Percentiles rank a stretch among this genome's conserved stretches.
Evolutionary conservation across 2,888 invertebrate species (phyloP).

Genomic region (Caenorhabditis sp.): DNA sequence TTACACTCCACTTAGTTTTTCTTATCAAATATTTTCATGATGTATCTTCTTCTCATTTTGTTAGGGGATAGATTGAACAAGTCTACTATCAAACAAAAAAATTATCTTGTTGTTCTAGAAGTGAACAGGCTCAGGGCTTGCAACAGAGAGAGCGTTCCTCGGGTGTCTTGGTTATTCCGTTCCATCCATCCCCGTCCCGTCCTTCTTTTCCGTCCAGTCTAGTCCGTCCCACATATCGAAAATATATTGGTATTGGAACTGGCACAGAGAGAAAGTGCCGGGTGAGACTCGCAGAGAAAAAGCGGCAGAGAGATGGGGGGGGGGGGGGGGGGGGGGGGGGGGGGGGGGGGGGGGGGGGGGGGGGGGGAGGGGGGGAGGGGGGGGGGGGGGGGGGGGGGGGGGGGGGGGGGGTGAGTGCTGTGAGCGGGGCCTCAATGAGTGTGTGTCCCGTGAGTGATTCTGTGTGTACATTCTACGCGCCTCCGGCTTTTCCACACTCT

Average conservation of each 20-base stretch:
- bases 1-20: not conserved
- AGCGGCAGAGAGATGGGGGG: too few species aligned
- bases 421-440: constrained; percentile 31
- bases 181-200: constrained; percentile 20
- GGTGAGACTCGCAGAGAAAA: constrained; percentile 13
- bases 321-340: too few species aligned
- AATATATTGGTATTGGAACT: constrained; percentile 60
- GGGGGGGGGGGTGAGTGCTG: constrained; percentile 35
- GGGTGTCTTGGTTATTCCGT: too few species aligned
- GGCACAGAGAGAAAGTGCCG: constrained; percentile 16
- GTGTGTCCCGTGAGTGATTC: constrained; percentile 26
- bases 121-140: too few species aligned
- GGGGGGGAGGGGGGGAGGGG: too few species aligned
- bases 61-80: too few species aligned
- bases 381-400: too few species aligned
- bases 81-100: constrained; percentile 18
- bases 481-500: not conserved
- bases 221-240: constrained; percentile 49
- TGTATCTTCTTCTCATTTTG: too few species aligned
- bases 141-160: too few species aligned
- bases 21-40: constrained; percentile 41
- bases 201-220: constrained; percentile 32
- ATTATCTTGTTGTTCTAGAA: too few species aligned
- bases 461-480: constrained; percentile 7
- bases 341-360: too few species aligned